phyloP scores from a whole-genome alignment of 2,113 vertebrate species.

The Montifringilla adamsi region DNA sequence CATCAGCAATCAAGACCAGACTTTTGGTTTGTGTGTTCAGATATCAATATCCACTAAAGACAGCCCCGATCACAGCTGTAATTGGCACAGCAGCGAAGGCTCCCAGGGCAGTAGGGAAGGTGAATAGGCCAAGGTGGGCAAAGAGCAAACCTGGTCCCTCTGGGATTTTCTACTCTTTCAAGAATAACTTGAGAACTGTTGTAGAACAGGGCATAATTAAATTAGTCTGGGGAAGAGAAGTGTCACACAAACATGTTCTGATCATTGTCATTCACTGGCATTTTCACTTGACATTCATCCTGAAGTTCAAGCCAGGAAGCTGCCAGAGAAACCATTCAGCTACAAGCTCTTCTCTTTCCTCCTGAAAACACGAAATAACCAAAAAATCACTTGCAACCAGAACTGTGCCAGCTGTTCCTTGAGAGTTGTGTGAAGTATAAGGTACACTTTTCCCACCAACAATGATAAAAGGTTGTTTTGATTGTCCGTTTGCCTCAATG shows the following conservation, averaged over 20 bases:
- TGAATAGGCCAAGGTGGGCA: constrained; percentile 17
- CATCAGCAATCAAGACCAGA: constrained; percentile 34
- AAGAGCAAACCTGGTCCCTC: neutral
- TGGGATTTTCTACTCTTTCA: neutral
- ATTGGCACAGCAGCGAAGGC: neutral
- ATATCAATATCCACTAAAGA: neutral
- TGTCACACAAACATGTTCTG: neutral
- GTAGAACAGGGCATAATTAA: neutral
- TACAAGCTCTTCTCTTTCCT: neutral
- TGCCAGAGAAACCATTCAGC: neutral
- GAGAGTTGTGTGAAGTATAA: neutral
- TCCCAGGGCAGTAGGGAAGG: neutral
- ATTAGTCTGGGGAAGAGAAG: neutral
- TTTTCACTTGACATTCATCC: neutral
- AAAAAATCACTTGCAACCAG: neutral
- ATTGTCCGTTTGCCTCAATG: neutral
- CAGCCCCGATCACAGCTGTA: neutral
- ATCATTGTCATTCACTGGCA: neutral
- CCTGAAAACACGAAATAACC: neutral
- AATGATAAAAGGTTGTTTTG: neutral
- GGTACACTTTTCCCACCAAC: neutral
- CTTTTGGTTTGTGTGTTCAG: constrained; percentile 12
- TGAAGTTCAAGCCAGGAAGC: constrained; percentile 10
- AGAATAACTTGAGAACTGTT: neutral
- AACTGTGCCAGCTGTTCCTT: neutral